Evolutionary conservation across 2,113 vertebrate genomes (phyloP).

Genomic region (Dolichallabes microphthalmus): DNA sequence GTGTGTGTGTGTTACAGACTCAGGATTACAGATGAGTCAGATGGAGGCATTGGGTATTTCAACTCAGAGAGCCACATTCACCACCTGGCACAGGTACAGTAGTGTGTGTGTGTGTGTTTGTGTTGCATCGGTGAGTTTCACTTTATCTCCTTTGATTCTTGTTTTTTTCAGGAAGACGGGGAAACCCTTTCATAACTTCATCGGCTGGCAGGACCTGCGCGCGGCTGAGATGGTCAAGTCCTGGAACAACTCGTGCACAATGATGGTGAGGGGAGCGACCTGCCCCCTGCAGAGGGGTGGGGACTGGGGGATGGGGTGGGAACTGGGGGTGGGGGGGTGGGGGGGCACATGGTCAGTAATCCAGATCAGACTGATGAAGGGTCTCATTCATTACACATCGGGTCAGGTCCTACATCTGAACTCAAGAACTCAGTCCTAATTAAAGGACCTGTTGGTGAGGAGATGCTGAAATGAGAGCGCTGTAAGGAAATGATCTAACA

Average conservation of each 20-base stretch:
- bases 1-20: conserved; percentile 68
- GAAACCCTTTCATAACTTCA: conserved; percentile 93
- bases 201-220: conserved; percentile 94
- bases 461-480: too few relatives aligned
- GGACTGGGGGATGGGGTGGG: too few relatives aligned
- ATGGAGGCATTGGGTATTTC: conserved; percentile 89
- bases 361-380: neutral
- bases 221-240: conserved; percentile 82
- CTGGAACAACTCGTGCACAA: conserved; percentile 86
- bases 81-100: conserved; percentile 88
- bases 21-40: conserved; percentile 83
- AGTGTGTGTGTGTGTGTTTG: neutral
- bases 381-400: neutral
- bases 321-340: neutral
- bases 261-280: conserved; percentile 78
- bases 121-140: neutral
- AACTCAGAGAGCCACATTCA: conserved; percentile 89
- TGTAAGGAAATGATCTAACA: neutral
- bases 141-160: neutral
- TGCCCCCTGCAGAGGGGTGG: neutral
- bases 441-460: neutral
- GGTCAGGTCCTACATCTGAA: neutral
- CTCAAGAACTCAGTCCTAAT: neutral
- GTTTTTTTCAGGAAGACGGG: conserved; percentile 81
- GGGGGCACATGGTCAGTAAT: neutral